These are phyloP conservation scores for Meteorus colon DNA, from an alignment of 2,888 invertebrate species.

Conservation along the genomic window DNA sequence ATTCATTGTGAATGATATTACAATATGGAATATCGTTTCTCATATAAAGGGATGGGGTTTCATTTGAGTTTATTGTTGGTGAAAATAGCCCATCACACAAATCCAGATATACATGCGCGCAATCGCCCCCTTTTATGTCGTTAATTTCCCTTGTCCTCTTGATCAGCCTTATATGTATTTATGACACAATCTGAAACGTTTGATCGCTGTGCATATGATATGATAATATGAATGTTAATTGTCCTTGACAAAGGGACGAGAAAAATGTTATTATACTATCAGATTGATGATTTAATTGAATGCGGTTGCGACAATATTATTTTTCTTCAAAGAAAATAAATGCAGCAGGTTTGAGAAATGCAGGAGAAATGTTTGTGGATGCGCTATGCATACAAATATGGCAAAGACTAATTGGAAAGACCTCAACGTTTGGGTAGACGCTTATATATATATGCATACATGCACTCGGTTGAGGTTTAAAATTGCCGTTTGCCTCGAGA, in stretches of 20 bases:
- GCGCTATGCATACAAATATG: not conserved
- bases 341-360: not conserved
- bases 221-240: not conserved
- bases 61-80: not conserved
- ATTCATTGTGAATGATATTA: not conserved
- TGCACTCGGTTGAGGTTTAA: conserved; percentile 22
- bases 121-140: not conserved
- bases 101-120: not conserved
- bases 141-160: conserved; percentile 13
- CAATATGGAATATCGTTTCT: not conserved
- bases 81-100: not conserved
- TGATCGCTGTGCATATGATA: not conserved
- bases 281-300: not conserved
- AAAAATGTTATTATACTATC: too few relatives aligned
- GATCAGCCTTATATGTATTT: conserved; percentile 7
- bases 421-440: conserved; percentile 16
- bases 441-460: conserved; percentile 9
- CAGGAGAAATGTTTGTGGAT: not conserved
- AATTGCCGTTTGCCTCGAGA: conserved; percentile 48
- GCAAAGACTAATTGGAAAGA: conserved; percentile 35
- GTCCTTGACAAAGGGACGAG: not conserved
- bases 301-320: not conserved
- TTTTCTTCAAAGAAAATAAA: not conserved
- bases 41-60: not conserved
- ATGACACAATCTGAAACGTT: not conserved